Evolutionary conservation across 2,797 vertebrate genomes (phyloP).

Genomic region (Ctenochaetus hawaiiensis): DNA sequence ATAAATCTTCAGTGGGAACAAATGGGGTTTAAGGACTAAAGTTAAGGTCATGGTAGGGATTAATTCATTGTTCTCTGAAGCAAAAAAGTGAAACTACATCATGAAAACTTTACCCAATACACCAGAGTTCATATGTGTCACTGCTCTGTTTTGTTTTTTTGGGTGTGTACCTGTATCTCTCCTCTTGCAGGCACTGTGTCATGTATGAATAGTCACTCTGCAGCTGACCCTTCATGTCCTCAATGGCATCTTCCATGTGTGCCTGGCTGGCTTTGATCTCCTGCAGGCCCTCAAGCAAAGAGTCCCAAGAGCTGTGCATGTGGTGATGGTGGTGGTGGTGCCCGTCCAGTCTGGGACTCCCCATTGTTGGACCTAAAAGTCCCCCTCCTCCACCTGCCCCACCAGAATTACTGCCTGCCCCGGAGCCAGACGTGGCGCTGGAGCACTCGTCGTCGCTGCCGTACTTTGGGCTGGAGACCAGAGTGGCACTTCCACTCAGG

Average conservation of each 20-base stretch:
- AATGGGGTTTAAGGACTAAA: not conserved
- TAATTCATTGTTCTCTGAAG: too few relatives aligned
- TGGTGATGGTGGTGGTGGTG: slow-evolving; percentile 90
- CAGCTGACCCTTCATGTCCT: slow-evolving; percentile 95
- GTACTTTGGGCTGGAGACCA: slow-evolving; percentile 97
- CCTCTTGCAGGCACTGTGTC: slow-evolving; percentile 98
- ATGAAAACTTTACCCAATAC: not conserved
- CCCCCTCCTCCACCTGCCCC: slow-evolving; percentile 87
- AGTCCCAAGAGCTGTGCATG: slow-evolving; percentile 89
- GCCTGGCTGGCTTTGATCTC: slow-evolving; percentile 96
- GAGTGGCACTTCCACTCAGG: slow-evolving; percentile 95
- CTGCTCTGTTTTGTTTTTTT: not conserved
- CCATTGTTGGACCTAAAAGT: slow-evolving; percentile 86
- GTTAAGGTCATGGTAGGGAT: not conserved
- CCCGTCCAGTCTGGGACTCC: slow-evolving; percentile 93
- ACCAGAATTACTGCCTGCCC: slow-evolving; percentile 93
- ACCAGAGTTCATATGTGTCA: not conserved
- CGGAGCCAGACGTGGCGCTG: slow-evolving; percentile 93
- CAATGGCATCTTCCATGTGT: slow-evolving; percentile 96
- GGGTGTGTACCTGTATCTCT: slow-evolving; percentile 91
- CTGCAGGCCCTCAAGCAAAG: slow-evolving; percentile 93
- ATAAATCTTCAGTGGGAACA: not conserved
- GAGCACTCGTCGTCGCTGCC: slow-evolving; percentile 97
- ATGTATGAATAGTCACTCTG: slow-evolving; percentile 97
- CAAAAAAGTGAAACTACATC: not conserved